Evolutionary conservation across 2,888 invertebrate genomes (phyloP).

Genomic region (Aricia artaxerxes): DNA sequence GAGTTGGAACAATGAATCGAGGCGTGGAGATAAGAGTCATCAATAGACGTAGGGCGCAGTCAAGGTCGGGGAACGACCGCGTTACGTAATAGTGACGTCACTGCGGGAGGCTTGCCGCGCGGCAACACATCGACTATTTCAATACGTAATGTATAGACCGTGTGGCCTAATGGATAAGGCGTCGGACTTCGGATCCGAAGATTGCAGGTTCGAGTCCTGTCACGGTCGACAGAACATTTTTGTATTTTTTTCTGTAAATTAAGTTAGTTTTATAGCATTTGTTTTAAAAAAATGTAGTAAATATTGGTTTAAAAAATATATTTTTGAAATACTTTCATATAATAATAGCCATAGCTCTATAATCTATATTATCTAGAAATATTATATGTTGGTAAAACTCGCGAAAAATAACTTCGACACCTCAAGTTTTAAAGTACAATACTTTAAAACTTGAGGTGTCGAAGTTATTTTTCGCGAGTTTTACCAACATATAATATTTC

Average conservation of each 20-base stretch:
- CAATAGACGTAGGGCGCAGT: constrained; percentile 7
- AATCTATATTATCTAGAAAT: background rate
- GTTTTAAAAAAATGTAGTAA: no score
- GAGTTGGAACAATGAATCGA: no score
- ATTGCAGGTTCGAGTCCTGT: constrained; percentile 88
- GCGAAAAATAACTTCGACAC: background rate
- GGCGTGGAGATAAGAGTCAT: background rate
- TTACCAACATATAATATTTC: background rate
- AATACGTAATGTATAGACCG: constrained; percentile 56
- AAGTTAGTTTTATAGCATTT: no score
- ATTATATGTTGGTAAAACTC: background rate
- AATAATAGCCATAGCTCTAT: background rate
- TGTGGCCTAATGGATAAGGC: constrained; percentile 87
- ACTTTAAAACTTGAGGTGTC: no score
- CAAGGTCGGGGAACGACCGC: constrained; percentile 45
- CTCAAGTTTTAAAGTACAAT: no score
- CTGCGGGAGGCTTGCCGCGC: constrained; percentile 50
- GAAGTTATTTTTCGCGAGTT: background rate
- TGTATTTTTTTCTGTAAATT: no score
- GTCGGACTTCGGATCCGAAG: constrained; percentile 84
- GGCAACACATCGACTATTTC: constrained; percentile 54
- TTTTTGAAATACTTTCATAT: no score
- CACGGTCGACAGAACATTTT: constrained; percentile 74
- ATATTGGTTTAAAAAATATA: no score
- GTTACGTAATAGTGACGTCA: constrained; percentile 60